Percentiles rank a stretch among this genome's conserved stretches.
Evolutionary conservation across 2,113 vertebrate genomes (phyloP).

Genomic region (Salvelinus alpinus): DNA sequence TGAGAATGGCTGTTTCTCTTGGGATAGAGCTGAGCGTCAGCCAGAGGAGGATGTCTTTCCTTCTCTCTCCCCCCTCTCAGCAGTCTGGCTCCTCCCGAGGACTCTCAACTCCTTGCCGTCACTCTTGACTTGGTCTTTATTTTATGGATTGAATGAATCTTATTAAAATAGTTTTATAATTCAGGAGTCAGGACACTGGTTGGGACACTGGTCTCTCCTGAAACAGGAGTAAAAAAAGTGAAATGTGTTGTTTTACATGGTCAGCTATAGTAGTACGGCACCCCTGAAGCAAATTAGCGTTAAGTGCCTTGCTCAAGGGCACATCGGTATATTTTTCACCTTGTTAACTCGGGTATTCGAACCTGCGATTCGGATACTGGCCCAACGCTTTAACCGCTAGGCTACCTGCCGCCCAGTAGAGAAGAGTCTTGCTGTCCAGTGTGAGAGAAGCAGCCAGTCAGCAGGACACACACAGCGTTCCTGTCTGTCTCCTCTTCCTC

Average conservation of each 20-base stretch:
- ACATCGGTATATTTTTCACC: too few relatives aligned
- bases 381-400: too few relatives aligned
- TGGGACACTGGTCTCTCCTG: not conserved
- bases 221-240: too few relatives aligned
- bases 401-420: not conserved
- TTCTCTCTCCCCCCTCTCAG: not conserved
- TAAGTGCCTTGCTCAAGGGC: too few relatives aligned
- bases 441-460: not conserved
- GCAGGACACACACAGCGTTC: slow-evolving; percentile 1
- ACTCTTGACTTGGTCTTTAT: not conserved
- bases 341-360: too few relatives aligned
- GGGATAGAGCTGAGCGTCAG: not conserved
- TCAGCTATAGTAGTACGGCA: too few relatives aligned
- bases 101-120: not conserved
- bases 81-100: not conserved
- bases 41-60: not conserved
- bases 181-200: not conserved
- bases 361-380: too few relatives aligned
- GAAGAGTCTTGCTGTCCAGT: not conserved
- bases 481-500: not conserved
- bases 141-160: too few relatives aligned
- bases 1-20: not conserved
- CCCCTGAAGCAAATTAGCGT: too few relatives aligned
- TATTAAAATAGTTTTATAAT: too few relatives aligned
- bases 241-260: too few relatives aligned